Evolutionary conservation across 2,113 vertebrate species (phyloP).

Genomic region (Gnathonemus longibarbis): DNA sequence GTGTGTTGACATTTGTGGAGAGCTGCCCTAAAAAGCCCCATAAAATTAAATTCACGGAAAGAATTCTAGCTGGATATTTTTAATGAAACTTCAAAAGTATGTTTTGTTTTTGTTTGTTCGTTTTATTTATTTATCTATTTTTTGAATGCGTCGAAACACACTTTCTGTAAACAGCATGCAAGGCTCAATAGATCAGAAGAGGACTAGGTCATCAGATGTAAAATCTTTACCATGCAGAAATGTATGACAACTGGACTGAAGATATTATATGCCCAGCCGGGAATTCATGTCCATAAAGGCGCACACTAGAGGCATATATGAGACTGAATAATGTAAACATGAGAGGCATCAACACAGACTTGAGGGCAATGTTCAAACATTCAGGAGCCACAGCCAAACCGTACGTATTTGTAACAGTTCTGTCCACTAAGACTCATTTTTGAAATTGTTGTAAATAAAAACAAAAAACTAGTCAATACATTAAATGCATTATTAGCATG

Average conservation of each 20-base stretch:
- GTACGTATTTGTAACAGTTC: neutral
- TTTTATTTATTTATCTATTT: neutral
- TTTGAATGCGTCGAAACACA: neutral
- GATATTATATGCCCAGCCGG: neutral
- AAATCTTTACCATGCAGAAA: neutral
- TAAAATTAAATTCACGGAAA: neutral
- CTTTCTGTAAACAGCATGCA: neutral
- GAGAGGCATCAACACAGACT: neutral
- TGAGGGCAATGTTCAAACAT: neutral
- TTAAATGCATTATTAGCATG: neutral
- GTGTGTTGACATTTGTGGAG: neutral
- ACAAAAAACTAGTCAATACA: neutral
- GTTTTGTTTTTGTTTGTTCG: neutral
- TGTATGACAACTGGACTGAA: neutral
- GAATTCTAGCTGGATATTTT: neutral
- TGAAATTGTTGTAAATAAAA: neutral
- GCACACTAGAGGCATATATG: neutral
- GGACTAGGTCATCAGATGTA: neutral
- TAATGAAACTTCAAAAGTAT: neutral
- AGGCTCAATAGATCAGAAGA: neutral
- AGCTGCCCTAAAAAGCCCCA: neutral
- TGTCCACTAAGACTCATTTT: neutral
- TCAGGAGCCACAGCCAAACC: neutral
- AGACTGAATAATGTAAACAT: neutral
- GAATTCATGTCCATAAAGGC: neutral